Base-by-base conservation (phyloP, 1,140 invertebrate genomes). In the Hypothenemus hampei region DNA sequence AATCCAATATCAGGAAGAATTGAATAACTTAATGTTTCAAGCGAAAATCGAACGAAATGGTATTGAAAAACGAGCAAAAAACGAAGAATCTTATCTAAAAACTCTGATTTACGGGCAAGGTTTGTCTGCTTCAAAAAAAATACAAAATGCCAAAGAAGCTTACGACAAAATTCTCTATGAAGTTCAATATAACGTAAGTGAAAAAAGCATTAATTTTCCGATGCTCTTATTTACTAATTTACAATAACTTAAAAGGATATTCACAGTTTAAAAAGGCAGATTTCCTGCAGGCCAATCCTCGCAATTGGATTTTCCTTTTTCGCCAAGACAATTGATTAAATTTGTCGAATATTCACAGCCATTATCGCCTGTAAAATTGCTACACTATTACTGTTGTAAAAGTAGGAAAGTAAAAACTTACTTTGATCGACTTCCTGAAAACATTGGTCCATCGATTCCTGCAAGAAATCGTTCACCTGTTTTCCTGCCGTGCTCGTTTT, bases 271-370 rank as follows among this genome's bases (percentile, higher is more conserved):
- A 19, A 41, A 51, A 19, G 22, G 49, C 10, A 51, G 10, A 23
- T 43, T 61, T 8, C 59, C 64, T 33, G 60, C 48, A 4, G 67
- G 67, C 69, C 69, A 72, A 61, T 72, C 70, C n/a, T 61, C 61
- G 54, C 70, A 72, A 59, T 71, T 72, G 3, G 45, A 43, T 39
- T 46, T 60, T 36, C 64, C 69, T 55, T 63, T 65, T 13, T 69
- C 63, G n/a, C 65, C 65, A 23, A 72, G 53, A 59, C 70, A 72
- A 18, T 23, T 64, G 1, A 61, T 40, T 18, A 71, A 54, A 31
- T 66, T 57, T 0, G 52, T 49, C 0, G 67, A 66, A 58, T 59
- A 71, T 23, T 56, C 47, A 35, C 70, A 72, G 11, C 57, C 15
- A 56, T 71, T 62, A 20, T 61, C 41, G 33, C 47, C 66, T 69